A percentile compares a stretch with the other conserved stretches of the same genome.
phyloP scores from a whole-genome alignment of 2,888 invertebrate genomes.

The Pemphredon lugubris region DNA sequence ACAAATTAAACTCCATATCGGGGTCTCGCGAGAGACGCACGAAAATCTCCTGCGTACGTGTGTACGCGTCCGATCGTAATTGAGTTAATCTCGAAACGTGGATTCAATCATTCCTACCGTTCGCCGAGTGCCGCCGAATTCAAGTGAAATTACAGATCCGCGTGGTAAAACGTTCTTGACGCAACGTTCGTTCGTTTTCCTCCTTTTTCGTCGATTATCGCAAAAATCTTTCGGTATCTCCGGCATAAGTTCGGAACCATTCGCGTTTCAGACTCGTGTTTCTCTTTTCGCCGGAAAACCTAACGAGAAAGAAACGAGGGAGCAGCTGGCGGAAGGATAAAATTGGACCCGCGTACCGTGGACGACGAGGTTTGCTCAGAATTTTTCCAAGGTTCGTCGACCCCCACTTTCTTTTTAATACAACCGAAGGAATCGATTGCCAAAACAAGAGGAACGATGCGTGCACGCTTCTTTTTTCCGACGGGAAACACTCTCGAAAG shows the following conservation, averaged over 20 bases:
- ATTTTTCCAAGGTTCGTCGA: constrained; percentile 48
- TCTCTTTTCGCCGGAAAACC: constrained; percentile 9
- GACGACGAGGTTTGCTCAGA: constrained; percentile 32
- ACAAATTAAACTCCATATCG: constrained; percentile 50
- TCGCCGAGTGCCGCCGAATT: no score
- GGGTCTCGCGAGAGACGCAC: not conserved
- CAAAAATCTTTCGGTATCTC: not conserved
- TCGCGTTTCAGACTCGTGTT: not conserved
- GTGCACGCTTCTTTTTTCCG: not conserved
- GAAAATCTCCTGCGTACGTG: no score
- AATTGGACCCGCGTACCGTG: constrained; percentile 54
- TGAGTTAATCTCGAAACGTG: no score
- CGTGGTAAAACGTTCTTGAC: no score
- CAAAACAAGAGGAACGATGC: constrained; percentile 13
- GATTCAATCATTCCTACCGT: no score
- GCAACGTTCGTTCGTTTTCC: not conserved
- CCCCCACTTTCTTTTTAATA: constrained; percentile 26
- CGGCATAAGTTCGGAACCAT: not conserved
- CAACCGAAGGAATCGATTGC: not conserved
- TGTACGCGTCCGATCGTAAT: no score
- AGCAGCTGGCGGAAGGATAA: constrained; percentile 60
- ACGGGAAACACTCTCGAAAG: not conserved
- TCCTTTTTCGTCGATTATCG: not conserved
- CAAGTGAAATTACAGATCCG: no score
- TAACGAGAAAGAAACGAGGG: constrained; percentile 49